These are phyloP conservation scores for Cyclura pinguis DNA, from an alignment of 2,797 vertebrate species.

Conservation along the genomic window DNA sequence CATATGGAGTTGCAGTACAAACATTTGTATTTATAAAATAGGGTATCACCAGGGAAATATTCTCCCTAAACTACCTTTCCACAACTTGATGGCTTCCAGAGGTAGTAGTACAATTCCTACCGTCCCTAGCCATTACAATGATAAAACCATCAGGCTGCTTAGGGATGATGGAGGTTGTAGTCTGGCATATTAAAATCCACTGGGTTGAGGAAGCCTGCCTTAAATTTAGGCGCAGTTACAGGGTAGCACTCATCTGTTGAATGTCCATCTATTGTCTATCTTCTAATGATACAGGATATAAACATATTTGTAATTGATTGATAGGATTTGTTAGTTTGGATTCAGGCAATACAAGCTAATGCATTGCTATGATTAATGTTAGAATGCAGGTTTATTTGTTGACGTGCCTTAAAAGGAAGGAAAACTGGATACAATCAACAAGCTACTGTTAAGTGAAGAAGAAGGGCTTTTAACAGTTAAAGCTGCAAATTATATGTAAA, in stretches of 20 bases:
- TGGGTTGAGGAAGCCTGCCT: no score
- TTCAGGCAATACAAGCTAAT: not conserved
- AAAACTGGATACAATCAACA: slow-evolving; percentile 41
- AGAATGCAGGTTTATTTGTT: slow-evolving; percentile 44
- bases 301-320: not conserved
- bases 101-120: not conserved
- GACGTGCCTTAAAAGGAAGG: slow-evolving; percentile 29
- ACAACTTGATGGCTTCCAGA: not conserved
- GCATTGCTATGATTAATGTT: slow-evolving; percentile 14
- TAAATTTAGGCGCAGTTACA: not conserved
- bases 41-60: not conserved
- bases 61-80: not conserved
- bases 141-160: not conserved
- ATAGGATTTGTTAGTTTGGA: not conserved
- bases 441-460: not conserved
- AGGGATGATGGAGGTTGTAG: not conserved
- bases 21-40: not conserved
- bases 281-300: not conserved
- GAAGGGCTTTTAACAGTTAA: no score
- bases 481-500: no score
- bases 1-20: not conserved
- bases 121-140: no score
- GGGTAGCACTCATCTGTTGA: not conserved
- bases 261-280: not conserved
- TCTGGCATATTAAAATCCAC: not conserved